Percentiles rank a stretch among this genome's conserved stretches.
Conservation (phyloP, 2,888 invertebrate genomes). For the Balanococcus diminutus region DNA sequence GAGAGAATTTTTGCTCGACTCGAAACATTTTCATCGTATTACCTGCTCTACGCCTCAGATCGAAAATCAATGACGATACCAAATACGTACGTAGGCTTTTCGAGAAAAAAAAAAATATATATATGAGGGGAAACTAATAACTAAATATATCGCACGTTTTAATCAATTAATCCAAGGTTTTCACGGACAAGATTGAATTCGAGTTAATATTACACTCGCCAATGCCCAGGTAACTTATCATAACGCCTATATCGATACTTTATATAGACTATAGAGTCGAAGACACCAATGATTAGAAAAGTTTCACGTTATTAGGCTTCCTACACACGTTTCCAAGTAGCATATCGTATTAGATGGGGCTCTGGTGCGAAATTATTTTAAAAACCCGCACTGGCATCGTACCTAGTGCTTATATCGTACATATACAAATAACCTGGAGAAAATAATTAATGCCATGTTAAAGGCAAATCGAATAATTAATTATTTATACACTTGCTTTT, state of each 20-base stretch:
- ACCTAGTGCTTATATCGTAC: not conserved
- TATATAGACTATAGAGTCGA: not conserved
- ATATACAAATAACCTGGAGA: conserved; percentile 4
- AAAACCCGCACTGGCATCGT: not conserved
- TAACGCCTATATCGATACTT: not conserved
- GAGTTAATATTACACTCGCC: not conserved
- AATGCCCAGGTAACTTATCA: not conserved
- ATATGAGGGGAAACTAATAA: not conserved
- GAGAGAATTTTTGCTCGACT: not conserved
- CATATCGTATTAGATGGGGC: not conserved
- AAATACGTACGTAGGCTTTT: not conserved
- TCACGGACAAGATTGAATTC: not conserved
- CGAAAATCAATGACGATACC: not conserved
- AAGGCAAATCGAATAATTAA: conserved; percentile 46
- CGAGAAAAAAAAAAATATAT: not conserved
- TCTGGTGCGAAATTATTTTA: not conserved
- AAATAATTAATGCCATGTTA: conserved; percentile 32
- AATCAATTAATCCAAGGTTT: conserved; percentile 19
- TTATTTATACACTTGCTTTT: conserved; percentile 46
- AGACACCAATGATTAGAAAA: not conserved
- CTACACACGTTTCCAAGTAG: not conserved
- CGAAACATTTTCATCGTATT: not conserved
- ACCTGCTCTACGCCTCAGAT: not conserved
- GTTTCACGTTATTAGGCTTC: not conserved
- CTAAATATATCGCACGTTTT: not conserved